A percentile compares a stretch with the other conserved stretches of the same genome.
These are phyloP conservation scores for Heliothis peltigera DNA, from an alignment of 2,888 invertebrate species.

Conservation along the genomic window DNA sequence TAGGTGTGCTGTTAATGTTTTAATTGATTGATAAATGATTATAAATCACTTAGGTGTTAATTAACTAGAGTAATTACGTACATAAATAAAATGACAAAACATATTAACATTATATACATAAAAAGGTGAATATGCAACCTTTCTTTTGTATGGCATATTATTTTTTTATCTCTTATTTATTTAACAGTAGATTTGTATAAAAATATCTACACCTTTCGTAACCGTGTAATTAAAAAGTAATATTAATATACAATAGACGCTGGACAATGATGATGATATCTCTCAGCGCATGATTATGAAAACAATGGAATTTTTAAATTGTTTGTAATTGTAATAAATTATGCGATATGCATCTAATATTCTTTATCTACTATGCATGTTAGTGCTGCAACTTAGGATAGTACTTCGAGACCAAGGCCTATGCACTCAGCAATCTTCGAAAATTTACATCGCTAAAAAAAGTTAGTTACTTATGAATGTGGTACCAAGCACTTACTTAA, in stretches of 20 bases:
- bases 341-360: conserved; percentile 53
- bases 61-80: too few species aligned
- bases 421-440: too few species aligned
- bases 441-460: too few species aligned
- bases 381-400: conserved; percentile 48
- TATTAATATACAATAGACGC: conserved; percentile 28
- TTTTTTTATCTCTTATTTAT: not conserved
- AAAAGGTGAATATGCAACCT: not conserved
- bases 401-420: conserved; percentile 46
- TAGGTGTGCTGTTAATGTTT: not conserved
- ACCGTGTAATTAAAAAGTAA: conserved; percentile 50
- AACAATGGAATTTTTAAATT: conserved; percentile 59
- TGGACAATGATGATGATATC: conserved; percentile 51
- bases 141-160: not conserved
- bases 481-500: conserved; percentile 19
- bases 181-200: not conserved
- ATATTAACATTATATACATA: too few species aligned
- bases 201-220: conserved; percentile 7
- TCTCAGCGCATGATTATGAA: conserved; percentile 51
- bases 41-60: too few species aligned
- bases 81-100: too few species aligned
- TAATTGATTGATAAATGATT: not conserved
- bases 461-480: not conserved
- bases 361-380: conserved; percentile 44
- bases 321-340: conserved; percentile 56